Percentiles rank a stretch among this genome's conserved stretches.
phyloP scores from a whole-genome alignment of 2,113 vertebrate genomes.

The Euleptes europaea region DNA sequence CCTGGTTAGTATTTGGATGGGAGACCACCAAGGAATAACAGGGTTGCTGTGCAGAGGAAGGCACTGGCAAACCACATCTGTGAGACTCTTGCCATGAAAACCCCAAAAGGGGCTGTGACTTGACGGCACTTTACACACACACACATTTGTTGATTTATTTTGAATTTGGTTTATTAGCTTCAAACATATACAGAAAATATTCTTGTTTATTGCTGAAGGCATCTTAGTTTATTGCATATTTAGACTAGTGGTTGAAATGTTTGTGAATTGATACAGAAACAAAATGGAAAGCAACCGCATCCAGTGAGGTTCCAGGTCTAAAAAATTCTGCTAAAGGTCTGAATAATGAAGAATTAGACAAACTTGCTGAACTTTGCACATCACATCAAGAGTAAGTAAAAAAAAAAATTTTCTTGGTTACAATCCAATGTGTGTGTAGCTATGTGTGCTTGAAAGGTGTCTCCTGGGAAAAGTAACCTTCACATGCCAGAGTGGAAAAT shows the following conservation, averaged over 20 bases:
- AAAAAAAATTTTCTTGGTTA: conserved; percentile 2
- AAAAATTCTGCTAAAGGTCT: conserved; percentile 72
- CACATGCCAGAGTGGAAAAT: conserved; percentile 8
- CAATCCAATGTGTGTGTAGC: neutral
- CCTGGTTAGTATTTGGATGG: too few species aligned
- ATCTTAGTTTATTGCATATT: conserved; percentile 24
- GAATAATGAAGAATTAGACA: conserved; percentile 81
- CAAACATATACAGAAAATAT: neutral
- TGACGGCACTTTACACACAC: too few species aligned
- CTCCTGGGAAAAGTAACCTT: neutral
- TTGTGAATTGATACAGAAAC: conserved; percentile 79
- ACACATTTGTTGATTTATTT: too few species aligned
- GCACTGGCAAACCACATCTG: too few species aligned
- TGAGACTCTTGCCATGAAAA: too few species aligned
- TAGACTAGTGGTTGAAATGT: conserved; percentile 21
- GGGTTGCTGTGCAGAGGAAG: too few species aligned
- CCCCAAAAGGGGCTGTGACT: too few species aligned
- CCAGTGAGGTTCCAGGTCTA: conserved; percentile 30
- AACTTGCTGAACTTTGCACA: conserved; percentile 85
- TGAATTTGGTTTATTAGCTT: neutral
- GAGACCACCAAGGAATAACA: too few species aligned
- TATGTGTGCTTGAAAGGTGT: neutral
- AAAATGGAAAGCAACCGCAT: conserved; percentile 76
- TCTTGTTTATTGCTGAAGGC: conserved; percentile 21
- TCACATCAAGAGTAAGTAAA: conserved; percentile 89